Base-by-base conservation (phyloP, 2,797 vertebrate species). In the Phalanger gymnotis region DNA sequence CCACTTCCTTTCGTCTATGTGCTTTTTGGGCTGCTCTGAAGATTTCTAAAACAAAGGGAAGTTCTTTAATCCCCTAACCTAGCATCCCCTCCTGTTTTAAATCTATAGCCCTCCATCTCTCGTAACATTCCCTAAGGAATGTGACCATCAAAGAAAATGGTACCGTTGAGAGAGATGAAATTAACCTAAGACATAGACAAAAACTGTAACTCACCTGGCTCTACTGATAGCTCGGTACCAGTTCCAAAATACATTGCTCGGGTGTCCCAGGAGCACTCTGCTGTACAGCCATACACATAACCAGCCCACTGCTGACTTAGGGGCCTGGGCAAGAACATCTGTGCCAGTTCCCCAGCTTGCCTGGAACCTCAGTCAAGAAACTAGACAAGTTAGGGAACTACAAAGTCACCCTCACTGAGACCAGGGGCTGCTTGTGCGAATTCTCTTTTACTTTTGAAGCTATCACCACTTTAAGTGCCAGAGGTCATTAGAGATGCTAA, bases 211-310 rank as follows among this genome's bases (percentile, higher is more conserved):
- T 97, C 87, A 97, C 93, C 92, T 40, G 94, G 91, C 91, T 98
- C 96, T 94, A 98, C 87, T 51, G 92, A 95, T 95, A 97, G 94
- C 94, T 95, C 95, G 66, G 93, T 98, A 28, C 92, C 95, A 95
- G n/a, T 61, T 97, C 97, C 97, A 93, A 97, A 98, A 97, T 93
- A 14, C 34, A 97, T 96, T 61, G 97, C 90, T 58, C 90, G 93
- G 93, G 96, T 97, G 54, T 97, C 54, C 97, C 96, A 97, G 91
- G 94, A 97, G 94, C 97, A 97, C 95, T 91, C 40, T 91, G 56
- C 0, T 51, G 94, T 51, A 58, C 31, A 95, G 95, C 93, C 53
- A 73, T 53, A 96, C 61, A 92, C 11, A 34, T 94, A 95, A 95
- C 92, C 54, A 89, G 94, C 56, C 91, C 55, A 47, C 31, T 91